A percentile compares a stretch with the other conserved stretches of the same genome.
These are phyloP conservation scores for Erpobdella octoculata DNA, from an alignment of 2,888 invertebrate species.

Conservation along the genomic window DNA sequence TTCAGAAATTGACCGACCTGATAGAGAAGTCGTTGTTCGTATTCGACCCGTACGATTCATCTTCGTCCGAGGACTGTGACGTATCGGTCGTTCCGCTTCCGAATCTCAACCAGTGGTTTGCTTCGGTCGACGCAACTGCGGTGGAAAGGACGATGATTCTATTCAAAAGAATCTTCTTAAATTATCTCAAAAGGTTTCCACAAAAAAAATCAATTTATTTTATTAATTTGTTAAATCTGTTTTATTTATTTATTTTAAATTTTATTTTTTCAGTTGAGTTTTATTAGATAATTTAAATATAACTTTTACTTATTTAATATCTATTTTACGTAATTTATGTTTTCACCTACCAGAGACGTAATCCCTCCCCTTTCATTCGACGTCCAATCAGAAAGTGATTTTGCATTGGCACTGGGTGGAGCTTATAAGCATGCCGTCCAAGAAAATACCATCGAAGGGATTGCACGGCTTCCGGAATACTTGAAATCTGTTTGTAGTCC, in stretches of 20 bases:
- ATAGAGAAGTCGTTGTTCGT: too few relatives aligned
- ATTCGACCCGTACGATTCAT: too few relatives aligned
- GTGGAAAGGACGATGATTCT: conserved; percentile 8
- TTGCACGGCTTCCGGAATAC: neutral
- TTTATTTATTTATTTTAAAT: neutral
- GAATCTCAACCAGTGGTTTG: neutral
- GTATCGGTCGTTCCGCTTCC: neutral
- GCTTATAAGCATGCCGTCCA: neutral
- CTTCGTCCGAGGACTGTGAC: neutral
- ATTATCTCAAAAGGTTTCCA: too few relatives aligned
- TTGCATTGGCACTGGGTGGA: neutral
- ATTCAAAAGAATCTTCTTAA: neutral
- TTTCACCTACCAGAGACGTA: neutral
- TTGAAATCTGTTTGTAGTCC: too few relatives aligned
- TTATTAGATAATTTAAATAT: too few relatives aligned
- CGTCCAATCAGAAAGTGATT: neutral
- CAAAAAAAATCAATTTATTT: neutral
- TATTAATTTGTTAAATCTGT: neutral
- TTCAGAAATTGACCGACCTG: neutral
- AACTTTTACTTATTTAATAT: too few relatives aligned
- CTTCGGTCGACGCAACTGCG: neutral
- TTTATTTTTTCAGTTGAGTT: neutral
- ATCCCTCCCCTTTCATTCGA: neutral
- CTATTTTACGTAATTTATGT: too few relatives aligned
- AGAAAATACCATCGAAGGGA: neutral